Conservation (phyloP, 1,140 invertebrate species). For the Brachionus koreanus region DNA sequence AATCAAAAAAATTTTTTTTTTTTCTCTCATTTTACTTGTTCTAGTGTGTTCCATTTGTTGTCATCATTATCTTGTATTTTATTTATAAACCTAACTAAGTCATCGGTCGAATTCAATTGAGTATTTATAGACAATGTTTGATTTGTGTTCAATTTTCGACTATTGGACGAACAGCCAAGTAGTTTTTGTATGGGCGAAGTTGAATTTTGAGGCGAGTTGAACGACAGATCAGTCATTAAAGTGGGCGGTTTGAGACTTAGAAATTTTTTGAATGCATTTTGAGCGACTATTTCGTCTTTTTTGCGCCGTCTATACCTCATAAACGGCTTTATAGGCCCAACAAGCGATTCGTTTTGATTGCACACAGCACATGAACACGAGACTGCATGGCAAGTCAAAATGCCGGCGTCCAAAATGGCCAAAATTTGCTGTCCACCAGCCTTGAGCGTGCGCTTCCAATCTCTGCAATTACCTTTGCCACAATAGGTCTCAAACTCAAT, state of each 20-base stretch:
- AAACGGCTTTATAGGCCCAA: conserved; percentile 30
- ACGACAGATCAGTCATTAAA: background rate
- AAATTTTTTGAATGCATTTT: conserved; percentile 40
- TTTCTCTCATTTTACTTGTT: background rate
- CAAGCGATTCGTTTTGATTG: conserved; percentile 34
- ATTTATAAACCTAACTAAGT: conserved; percentile 9
- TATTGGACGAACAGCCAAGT: background rate
- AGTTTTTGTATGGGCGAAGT: background rate
- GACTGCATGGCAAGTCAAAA: conserved; percentile 41
- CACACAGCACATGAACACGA: conserved; percentile 36
- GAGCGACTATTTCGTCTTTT: conserved; percentile 41
- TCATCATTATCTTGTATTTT: conserved; percentile 27
- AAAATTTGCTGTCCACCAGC: conserved; percentile 21
- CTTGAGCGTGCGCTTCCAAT: conserved; percentile 39
- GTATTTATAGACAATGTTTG: background rate
- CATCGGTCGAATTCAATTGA: background rate
- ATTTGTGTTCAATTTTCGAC: background rate
- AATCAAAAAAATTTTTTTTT: too few species aligned
- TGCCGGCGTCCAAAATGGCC: background rate
- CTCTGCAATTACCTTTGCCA: conserved; percentile 31
- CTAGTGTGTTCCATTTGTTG: background rate
- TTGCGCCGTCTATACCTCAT: conserved; percentile 2
- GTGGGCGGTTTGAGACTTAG: conserved; percentile 39
- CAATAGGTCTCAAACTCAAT: conserved; percentile 44
- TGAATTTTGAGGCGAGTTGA: conserved; percentile 8